A percentile compares a stretch with the other conserved stretches of the same genome.
Conservation (phyloP, 2,888 invertebrate species). For the Lypha dubia region DNA sequence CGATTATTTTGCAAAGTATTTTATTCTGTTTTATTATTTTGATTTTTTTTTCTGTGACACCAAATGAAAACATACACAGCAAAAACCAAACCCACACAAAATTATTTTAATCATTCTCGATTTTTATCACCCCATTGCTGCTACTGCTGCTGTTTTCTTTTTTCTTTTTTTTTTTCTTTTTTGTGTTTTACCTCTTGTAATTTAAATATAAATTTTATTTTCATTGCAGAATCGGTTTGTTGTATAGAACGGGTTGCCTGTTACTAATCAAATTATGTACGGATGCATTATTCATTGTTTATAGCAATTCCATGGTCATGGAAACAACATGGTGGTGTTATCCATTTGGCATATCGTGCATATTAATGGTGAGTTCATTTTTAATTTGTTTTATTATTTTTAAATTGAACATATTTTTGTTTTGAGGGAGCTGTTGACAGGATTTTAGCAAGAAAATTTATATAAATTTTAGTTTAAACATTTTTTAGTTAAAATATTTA, state of each 20-base stretch:
- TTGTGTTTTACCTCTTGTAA: background rate
- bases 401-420: background rate
- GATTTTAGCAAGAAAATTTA: too few relatives aligned
- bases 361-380: slow-evolving; percentile 85
- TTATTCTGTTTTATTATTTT: slow-evolving; percentile 15
- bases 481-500: background rate
- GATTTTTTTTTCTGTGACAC: slow-evolving; percentile 7
- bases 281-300: slow-evolving; percentile 86
- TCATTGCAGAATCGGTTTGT: slow-evolving; percentile 85
- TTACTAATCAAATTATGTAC: slow-evolving; percentile 86
- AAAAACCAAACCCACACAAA: background rate
- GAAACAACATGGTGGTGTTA: slow-evolving; percentile 85
- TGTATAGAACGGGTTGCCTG: slow-evolving; percentile 86
- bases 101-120: background rate
- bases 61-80: background rate
- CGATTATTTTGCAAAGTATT: background rate
- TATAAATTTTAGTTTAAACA: background rate
- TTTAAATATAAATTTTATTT: slow-evolving; percentile 27
- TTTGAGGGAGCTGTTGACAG: too few relatives aligned
- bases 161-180: background rate
- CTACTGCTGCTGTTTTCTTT: too few relatives aligned
- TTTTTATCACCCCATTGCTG: background rate
- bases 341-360: slow-evolving; percentile 85
- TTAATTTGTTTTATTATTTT: slow-evolving; percentile 1
- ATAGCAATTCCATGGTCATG: slow-evolving; percentile 84